A percentile compares a stretch with the other conserved stretches of the same genome.
Evolutionary conservation across 2,113 vertebrate genomes (phyloP).

Genomic region (Triplophysa rosa): DNA sequence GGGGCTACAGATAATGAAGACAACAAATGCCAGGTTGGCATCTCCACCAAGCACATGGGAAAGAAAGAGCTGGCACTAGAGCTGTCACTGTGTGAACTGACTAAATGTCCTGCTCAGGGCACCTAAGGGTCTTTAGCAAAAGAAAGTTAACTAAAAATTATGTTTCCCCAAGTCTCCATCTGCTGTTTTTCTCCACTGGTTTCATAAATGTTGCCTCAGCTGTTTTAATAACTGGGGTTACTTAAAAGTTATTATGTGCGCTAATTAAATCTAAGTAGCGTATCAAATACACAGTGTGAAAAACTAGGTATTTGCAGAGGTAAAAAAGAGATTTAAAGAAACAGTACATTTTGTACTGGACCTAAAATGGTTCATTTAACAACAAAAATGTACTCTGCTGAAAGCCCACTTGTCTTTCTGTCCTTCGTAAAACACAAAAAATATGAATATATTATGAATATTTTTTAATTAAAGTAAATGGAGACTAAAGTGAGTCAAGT

Average conservation of each 20-base stretch:
- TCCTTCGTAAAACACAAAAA: too few species aligned
- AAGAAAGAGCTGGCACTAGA: not conserved
- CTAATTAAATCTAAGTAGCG: not conserved
- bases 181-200: not conserved
- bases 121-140: not conserved
- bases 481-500: too few species aligned
- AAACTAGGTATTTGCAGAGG: too few species aligned
- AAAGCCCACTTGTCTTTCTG: too few species aligned
- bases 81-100: not conserved
- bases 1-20: slow-evolving; percentile 16
- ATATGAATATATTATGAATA: too few species aligned
- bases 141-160: not conserved
- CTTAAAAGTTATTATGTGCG: not conserved
- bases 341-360: too few species aligned
- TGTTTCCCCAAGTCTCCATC: not conserved
- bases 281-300: not conserved
- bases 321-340: too few species aligned
- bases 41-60: not conserved
- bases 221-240: not conserved
- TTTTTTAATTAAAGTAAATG: too few species aligned
- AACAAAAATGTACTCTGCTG: too few species aligned
- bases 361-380: too few species aligned
- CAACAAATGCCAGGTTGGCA: slow-evolving; percentile 28
- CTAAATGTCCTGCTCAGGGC: not conserved
- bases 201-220: not conserved